Base-by-base conservation (phyloP, 2,113 vertebrate genomes). In the Centropus unirufus region DNA sequence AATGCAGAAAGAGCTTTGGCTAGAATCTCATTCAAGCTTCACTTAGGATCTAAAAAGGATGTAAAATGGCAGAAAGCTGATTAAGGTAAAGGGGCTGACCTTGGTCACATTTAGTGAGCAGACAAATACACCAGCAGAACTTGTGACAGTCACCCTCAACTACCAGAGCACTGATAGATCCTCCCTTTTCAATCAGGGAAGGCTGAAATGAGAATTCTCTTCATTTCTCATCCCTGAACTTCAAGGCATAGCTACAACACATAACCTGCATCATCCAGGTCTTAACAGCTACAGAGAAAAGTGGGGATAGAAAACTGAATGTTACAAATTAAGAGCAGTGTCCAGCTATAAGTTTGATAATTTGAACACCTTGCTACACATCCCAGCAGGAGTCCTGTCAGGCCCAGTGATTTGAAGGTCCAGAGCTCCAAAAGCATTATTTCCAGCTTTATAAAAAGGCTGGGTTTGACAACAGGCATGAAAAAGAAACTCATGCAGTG, bases 321-420 rank as follows among this genome's bases (percentile, higher is more conserved):
- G 17, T 4, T 32, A 57, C 20, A 52, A 68, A 70, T 44, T 9
- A 59, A 66, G 20, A 85, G 46, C 68, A 66, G 32, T 22, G 13
- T 18, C 36, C 40, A 39, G 1, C 34, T 17, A n/a, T 11, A 24
- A 42, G 11, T 14, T 49, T 8, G 13, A 58, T 34, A 44, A 57
- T 34, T 73, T 59, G 29, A 68, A 7, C 49, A 69, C 46, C 52
- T 16, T 5, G 2, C 10, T n/a, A 11, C 13, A 19, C 24, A 9
- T 57, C 69, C 0, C 0, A 67, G 40, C 67, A 66, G 44, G 20
- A 47, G 22, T 24, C 10, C 34, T 32, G 8, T 2, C 14, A 21
- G 67, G 24, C 14, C 52, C 55, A 59, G 27, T 20, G 22, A 18
- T 39, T 12, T 23, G 23, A 51, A 75, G 13, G n/a, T 23, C 20